These are phyloP conservation scores for Gisinianus flammeolus DNA, from an alignment of 2,888 invertebrate species.

Conservation along the genomic window DNA sequence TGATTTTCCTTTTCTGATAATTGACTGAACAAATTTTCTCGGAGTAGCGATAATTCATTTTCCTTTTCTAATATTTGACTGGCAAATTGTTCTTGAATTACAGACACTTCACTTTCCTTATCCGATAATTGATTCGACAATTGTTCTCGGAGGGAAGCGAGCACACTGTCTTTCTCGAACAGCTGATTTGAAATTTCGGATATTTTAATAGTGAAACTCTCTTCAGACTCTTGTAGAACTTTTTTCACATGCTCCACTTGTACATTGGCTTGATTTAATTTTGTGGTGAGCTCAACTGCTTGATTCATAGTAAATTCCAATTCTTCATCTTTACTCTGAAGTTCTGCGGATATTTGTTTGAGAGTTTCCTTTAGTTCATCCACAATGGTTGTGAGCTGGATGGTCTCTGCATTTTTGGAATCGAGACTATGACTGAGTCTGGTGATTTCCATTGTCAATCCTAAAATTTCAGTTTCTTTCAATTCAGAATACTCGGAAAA, in stretches of 20 bases:
- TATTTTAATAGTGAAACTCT: neutral
- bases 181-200: neutral
- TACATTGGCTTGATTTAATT: neutral
- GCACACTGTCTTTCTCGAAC: conserved; percentile 15
- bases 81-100: too few species aligned
- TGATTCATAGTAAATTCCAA: conserved; percentile 12
- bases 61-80: too few species aligned
- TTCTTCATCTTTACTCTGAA: conserved; percentile 27
- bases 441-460: neutral
- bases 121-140: too few species aligned
- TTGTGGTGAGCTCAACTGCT: neutral
- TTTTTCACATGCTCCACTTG: neutral
- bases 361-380: neutral
- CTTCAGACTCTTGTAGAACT: neutral
- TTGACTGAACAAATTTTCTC: too few species aligned
- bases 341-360: neutral
- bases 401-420: neutral
- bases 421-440: neutral
- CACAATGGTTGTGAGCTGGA: neutral
- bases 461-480: too few species aligned
- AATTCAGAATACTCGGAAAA: too few species aligned
- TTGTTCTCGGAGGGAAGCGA: too few species aligned
- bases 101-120: too few species aligned
- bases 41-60: too few species aligned
- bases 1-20: conserved; percentile 29